Base-by-base conservation (phyloP, 2,113 vertebrate genomes). In the Platysteira castanea region DNA sequence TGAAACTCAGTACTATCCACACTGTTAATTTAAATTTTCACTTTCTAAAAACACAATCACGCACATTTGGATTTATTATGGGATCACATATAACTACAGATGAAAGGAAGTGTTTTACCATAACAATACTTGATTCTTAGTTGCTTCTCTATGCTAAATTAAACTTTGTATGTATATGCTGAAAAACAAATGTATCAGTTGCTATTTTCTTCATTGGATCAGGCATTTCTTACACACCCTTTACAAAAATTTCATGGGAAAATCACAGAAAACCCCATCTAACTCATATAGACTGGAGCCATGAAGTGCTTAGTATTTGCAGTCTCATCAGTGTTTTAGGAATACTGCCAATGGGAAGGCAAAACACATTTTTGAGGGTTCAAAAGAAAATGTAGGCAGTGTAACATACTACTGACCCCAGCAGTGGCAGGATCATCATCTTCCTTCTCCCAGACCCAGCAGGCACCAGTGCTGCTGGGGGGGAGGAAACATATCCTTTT, bases 161-260 rank as follows among this genome's bases (percentile, higher is more conserved):
- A 95, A 89, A 77, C 67, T 70, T 42, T 74, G 7, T 33, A 11
- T 28, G 5, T 69, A 13, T 64, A 35, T 26, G 53, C 81, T 13
- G 75, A 84, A 93, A 96, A 92, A 60, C 47, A 84, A 95, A 95
- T 4, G 13, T 79, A 80, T 89, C 78, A 80, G 30, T 37, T 87
- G 53, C 69, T 79, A 46, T 93, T 96, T 94, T 71, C 87, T 80
- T 92, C 84, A 94, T 84, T 90, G 64, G 83, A 81, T 91, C 64
- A 54, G 59, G 75, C 92, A 91, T 88, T 93, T 80, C 76, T 94
- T 95, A 93, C 60, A 94, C 41, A 93, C 28, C 14, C 78, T 88
- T 95, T 84, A 86, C 49, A 94, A 92, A 92, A 96, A 91, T 90
- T 93, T 94, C 90, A 94, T 84, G 89, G 81, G 85, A 93, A 93